Evolutionary conservation across 2,113 vertebrate species (phyloP).

Genomic region (Podarcis cretensis): DNA sequence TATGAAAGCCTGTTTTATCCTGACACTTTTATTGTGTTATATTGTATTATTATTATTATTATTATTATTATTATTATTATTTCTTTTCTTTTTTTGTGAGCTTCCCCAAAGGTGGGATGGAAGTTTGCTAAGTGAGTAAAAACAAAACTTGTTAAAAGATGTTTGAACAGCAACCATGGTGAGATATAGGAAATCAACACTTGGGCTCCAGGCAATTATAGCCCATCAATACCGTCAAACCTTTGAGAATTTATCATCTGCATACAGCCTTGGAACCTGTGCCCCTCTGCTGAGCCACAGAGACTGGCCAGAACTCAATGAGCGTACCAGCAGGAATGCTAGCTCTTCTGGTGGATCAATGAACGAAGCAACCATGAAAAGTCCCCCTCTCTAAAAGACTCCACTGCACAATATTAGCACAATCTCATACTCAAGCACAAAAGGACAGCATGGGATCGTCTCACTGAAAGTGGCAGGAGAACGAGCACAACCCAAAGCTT

Average conservation of each 20-base stretch:
- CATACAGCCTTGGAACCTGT: background rate
- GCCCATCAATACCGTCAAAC: background rate
- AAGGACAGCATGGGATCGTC: background rate
- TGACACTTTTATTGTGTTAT: background rate
- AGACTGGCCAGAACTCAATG: background rate
- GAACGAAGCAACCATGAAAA: background rate
- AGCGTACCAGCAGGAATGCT: background rate
- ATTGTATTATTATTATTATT: background rate
- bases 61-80: background rate
- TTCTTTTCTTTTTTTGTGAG: background rate
- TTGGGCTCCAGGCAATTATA: background rate
- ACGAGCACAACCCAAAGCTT: background rate
- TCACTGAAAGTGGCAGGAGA: background rate
- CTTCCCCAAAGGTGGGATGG: background rate
- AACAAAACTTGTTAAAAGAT: background rate
- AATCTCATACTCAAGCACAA: background rate
- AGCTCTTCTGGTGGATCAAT: background rate
- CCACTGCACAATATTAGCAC: background rate
- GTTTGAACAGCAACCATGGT: background rate
- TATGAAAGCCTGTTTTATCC: background rate
- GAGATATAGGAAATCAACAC: background rate
- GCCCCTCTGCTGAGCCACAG: background rate
- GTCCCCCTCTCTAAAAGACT: too few species aligned
- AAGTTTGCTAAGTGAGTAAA: background rate
- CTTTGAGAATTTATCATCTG: background rate